phyloP scores from a whole-genome alignment of 2,888 invertebrate species.

The Rapana venosa region DNA sequence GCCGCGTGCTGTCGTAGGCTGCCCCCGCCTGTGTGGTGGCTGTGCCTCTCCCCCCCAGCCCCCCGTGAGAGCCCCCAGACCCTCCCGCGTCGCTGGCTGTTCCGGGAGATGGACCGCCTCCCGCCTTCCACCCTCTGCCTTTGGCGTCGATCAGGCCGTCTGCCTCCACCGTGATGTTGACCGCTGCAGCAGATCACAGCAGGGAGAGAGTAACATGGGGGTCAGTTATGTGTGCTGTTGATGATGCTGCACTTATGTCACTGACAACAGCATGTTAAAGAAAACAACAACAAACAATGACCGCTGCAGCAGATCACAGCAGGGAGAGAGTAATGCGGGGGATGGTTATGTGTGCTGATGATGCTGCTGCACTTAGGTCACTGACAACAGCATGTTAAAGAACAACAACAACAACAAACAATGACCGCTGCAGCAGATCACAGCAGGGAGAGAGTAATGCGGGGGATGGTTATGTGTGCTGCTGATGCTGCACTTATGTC shows the following conservation, averaged over 20 bases:
- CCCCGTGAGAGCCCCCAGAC: constrained; percentile 66
- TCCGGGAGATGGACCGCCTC: constrained; percentile 57
- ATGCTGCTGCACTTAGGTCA: too few relatives aligned
- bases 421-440: too few relatives aligned
- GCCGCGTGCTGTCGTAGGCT: constrained; percentile 56
- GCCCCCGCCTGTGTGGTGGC: constrained; percentile 42
- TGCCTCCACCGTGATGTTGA: constrained; percentile 63
- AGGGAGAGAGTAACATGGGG: neutral
- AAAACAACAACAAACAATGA: too few relatives aligned
- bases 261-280: neutral
- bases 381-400: too few relatives aligned
- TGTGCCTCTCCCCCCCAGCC: constrained; percentile 62
- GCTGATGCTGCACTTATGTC: too few relatives aligned
- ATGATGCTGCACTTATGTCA: neutral
- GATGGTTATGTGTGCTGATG: too few relatives aligned
- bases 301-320: too few relatives aligned
- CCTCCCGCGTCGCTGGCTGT: constrained; percentile 51
- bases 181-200: constrained; percentile 55
- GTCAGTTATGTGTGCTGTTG: neutral
- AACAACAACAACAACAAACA: too few relatives aligned
- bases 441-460: too few relatives aligned
- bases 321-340: too few relatives aligned
- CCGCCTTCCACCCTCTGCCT: constrained; percentile 56
- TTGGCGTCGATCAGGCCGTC: constrained; percentile 62
- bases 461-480: too few relatives aligned